These are phyloP conservation scores for Benitochromis conjunctus DNA, from an alignment of 2,113 vertebrate species.

Conservation along the genomic window DNA sequence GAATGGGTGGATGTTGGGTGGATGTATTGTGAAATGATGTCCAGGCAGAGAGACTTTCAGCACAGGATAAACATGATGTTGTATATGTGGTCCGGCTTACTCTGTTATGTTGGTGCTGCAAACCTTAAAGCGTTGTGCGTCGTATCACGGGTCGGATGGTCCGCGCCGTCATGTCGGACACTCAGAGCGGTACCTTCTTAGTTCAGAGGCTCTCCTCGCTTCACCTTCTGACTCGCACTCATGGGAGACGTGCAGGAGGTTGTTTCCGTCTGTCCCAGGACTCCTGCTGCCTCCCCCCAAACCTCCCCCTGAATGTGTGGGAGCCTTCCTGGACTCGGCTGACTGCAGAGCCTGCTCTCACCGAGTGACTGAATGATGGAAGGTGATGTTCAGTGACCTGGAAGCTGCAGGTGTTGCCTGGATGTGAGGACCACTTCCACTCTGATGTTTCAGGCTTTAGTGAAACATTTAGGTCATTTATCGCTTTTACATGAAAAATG, in stretches of 20 bases:
- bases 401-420: too few species aligned
- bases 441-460: not conserved
- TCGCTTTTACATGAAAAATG: too few species aligned
- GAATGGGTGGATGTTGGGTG: not conserved
- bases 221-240: not conserved
- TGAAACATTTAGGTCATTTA: too few species aligned
- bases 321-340: not conserved
- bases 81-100: fast-evolving
- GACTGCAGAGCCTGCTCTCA: not conserved
- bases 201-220: not conserved
- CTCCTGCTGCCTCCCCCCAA: not conserved
- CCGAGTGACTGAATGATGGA: not conserved
- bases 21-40: not conserved
- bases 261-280: not conserved
- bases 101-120: not conserved
- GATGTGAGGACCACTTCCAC: not conserved
- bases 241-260: not conserved
- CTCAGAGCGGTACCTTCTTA: not conserved
- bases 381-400: not conserved
- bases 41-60: not conserved
- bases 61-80: not conserved
- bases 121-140: fast-evolving
- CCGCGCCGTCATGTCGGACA: too few species aligned
- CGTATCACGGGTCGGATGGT: not conserved
- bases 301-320: not conserved